Base-by-base conservation (phyloP, 1,140 invertebrate species). In the Cyphomyrmex costatus region DNA sequence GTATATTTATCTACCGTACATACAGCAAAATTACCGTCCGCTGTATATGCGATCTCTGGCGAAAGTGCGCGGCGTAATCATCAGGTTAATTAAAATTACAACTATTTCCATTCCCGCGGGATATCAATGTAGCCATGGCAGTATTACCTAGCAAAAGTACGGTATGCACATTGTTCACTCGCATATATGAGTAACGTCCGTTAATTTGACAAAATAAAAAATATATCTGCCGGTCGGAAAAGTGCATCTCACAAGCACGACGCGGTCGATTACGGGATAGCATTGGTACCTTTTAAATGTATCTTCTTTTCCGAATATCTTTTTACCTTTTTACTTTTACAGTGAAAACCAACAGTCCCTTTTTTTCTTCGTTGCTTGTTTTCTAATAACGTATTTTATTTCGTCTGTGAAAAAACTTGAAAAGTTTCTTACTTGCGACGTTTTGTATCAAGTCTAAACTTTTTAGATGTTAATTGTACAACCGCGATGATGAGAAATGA, bases 11-110 rank as follows among this genome's bases (percentile, higher is more conserved):
- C 46, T 68, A 53, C 14, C 36, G 30, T 70, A 80, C 24, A 51
- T 68, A 36, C 36, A 49, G 19, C 24, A 71, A 73, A 66, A 74
- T 83, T 83, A 83, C 36, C 68, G 36, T 73, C 53, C 30, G 56
- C 36, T 3, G 2, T 30, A 7, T 82, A 60, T 14, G 19, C 78
- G 49, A 70, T 24, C 21, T 16, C 14, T 19, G 33, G 16, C 24
- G 51, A 74, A 24, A 58, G 24, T 46, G 66, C 68, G 60, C 36
- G 33, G 30, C n/a, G 53, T 73, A 33, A 83, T 73, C 68, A 73
- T 74, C 68, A 8, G 24, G 53, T 83, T 83, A 74, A 83, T 83
- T 73, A 83, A 74, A 83, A 83, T 83, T 83, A 83, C 53, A 83
- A 83, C 24, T 83, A 83, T 61, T 83, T 49, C 14, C 65, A 80